Conservation (phyloP, 2,113 vertebrate species). For the Microcebus murinus region DNA sequence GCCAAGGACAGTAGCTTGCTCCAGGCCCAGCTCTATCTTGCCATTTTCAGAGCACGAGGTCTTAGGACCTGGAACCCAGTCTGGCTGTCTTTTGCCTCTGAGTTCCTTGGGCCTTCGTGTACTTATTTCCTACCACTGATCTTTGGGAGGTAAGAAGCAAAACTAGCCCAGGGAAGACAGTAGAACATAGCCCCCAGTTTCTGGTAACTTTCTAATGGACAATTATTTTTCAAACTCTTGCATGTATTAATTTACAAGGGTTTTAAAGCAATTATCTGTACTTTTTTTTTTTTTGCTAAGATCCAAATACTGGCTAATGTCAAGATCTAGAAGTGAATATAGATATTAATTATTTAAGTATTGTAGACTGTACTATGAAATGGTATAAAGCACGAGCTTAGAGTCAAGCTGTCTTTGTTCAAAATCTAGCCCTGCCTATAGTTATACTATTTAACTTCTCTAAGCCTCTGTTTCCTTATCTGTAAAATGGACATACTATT, state of each 20-base stretch:
- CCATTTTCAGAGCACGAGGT: neutral
- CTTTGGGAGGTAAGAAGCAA: neutral
- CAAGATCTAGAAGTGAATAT: neutral
- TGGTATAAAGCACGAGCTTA: neutral
- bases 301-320: conserved; percentile 24
- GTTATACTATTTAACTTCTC: neutral
- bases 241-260: neutral
- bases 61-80: neutral
- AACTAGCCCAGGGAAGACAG: neutral
- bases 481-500: neutral
- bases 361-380: neutral
- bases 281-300: neutral
- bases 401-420: neutral
- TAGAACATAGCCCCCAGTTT: neutral
- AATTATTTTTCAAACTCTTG: neutral
- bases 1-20: neutral
- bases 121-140: neutral
- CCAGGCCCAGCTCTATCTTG: neutral
- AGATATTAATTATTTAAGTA: neutral
- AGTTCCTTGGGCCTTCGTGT: neutral
- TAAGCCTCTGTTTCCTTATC: neutral
- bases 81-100: neutral
- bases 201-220: neutral
- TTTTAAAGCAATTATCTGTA: neutral
- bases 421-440: neutral